Percentiles rank a stretch among this genome's conserved stretches.
These are phyloP conservation scores for Lithophane semibrunnea DNA, from an alignment of 2,888 invertebrate species.

Conservation along the genomic window DNA sequence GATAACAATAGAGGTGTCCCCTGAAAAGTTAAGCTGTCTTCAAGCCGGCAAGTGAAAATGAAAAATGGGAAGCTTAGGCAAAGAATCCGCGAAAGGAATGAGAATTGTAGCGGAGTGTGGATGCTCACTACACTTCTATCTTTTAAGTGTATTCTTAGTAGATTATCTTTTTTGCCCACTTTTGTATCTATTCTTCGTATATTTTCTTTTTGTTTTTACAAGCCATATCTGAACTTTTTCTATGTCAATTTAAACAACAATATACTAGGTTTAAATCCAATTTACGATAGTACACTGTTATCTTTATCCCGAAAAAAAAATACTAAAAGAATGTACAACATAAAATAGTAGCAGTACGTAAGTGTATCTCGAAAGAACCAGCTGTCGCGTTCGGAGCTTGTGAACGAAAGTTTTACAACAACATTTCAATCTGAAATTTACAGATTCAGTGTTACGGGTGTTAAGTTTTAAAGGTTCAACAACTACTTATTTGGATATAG, in stretches of 20 bases:
- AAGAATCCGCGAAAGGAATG: slow-evolving; percentile 56
- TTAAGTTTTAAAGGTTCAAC: slow-evolving; percentile 64
- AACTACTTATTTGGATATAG: slow-evolving; percentile 4
- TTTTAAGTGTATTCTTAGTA: slow-evolving; percentile 21
- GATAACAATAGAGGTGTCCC: slow-evolving; percentile 60
- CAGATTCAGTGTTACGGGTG: slow-evolving; percentile 42
- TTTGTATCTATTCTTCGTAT: slow-evolving; percentile 10
- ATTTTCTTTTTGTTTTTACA: slow-evolving; percentile 20
- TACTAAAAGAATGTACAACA: neutral
- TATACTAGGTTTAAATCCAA: neutral
- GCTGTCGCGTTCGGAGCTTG: slow-evolving; percentile 57
- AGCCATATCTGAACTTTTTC: slow-evolving; percentile 1
- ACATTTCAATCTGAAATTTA: slow-evolving; percentile 71
- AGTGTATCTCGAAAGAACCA: slow-evolving; percentile 48
- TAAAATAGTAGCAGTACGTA: slow-evolving; percentile 11
- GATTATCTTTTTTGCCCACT: slow-evolving; percentile 31
- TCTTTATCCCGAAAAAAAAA: neutral
- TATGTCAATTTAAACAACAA: neutral
- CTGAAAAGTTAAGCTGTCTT: slow-evolving; percentile 61
- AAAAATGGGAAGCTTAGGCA: slow-evolving; percentile 63
- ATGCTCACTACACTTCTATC: slow-evolving; percentile 33
- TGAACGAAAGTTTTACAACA: slow-evolving; percentile 71
- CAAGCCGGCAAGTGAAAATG: slow-evolving; percentile 59
- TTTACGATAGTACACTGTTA: neutral
- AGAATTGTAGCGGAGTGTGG: slow-evolving; percentile 47